A percentile compares a stretch with the other conserved stretches of the same genome.
phyloP scores from a whole-genome alignment of 1,140 invertebrate species.

The Aphaenogaster rudis region DNA sequence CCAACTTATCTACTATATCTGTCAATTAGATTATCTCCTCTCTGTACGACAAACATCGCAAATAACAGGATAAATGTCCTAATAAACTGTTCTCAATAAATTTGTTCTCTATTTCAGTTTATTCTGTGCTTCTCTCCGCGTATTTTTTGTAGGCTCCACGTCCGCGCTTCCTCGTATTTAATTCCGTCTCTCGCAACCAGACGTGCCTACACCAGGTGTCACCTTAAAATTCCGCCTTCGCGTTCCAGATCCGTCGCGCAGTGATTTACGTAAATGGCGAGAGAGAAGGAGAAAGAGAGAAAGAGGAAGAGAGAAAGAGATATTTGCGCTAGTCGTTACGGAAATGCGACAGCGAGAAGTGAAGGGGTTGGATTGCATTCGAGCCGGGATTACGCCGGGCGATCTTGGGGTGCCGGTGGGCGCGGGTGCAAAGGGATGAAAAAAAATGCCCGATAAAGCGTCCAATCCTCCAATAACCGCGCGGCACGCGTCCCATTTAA shows the following conservation, averaged over 20 bases:
- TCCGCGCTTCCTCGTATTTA: conserved; percentile 1
- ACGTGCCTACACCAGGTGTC: background rate
- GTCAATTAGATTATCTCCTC: background rate
- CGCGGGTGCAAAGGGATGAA: conserved; percentile 23
- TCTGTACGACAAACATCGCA: background rate
- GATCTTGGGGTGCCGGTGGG: background rate
- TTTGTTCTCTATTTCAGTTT: background rate
- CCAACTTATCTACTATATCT: conserved; percentile 1
- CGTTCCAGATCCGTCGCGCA: background rate
- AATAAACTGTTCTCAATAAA: background rate
- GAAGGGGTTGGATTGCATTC: background rate
- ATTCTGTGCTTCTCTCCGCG: background rate
- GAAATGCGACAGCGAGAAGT: conserved; percentile 4
- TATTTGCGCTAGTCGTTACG: background rate
- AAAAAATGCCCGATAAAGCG: conserved; percentile 26
- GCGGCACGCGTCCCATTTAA: conserved; percentile 42
- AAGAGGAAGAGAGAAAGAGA: background rate
- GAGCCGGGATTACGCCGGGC: conserved; percentile 3
- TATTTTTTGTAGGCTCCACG: background rate
- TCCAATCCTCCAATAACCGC: conserved; percentile 42
- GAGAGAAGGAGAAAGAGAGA: background rate
- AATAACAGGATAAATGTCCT: background rate
- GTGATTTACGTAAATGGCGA: background rate
- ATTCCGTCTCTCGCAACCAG: background rate
- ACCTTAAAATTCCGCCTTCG: conserved; percentile 6